phyloP scores from a whole-genome alignment of 2,113 vertebrate genomes.

The Psettodes erumei region DNA sequence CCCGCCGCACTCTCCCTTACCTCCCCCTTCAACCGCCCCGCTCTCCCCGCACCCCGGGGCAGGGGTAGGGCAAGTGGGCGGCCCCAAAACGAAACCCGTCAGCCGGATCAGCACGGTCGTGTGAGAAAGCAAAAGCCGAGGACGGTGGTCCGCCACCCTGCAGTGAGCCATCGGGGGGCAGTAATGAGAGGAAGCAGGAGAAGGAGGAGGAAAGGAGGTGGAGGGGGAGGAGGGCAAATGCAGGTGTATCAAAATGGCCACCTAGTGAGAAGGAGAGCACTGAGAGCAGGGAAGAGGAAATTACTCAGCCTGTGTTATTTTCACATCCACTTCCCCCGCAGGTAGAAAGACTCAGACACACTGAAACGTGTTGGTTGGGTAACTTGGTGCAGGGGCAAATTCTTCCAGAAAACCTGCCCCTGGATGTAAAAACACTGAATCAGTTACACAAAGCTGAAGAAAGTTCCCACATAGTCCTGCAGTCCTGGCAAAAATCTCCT shows the following conservation, averaged over 20 bases:
- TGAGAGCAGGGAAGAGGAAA: constrained; percentile 75
- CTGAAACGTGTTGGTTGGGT: neutral
- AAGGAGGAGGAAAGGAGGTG: constrained; percentile 55
- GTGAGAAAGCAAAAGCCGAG: constrained; percentile 77
- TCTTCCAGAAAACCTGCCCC: constrained; percentile 6
- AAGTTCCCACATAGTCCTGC: neutral
- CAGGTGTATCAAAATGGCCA: constrained; percentile 59
- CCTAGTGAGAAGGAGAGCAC: constrained; percentile 55
- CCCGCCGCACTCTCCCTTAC: constrained; percentile 82
- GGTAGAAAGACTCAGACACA: constrained; percentile 55
- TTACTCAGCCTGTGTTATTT: constrained; percentile 84
- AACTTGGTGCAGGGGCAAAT: neutral
- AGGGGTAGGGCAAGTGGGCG: constrained; percentile 79
- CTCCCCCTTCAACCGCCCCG: constrained; percentile 75
- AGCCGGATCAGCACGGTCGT: constrained; percentile 95
- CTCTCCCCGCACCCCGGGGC: constrained; percentile 82
- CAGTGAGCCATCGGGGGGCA: constrained; percentile 47
- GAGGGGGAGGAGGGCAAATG: constrained; percentile 42
- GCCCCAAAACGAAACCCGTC: constrained; percentile 88
- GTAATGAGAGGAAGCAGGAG: constrained; percentile 56
- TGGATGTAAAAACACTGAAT: neutral
- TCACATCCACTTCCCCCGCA: constrained; percentile 81
- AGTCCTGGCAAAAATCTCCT: constrained; percentile 26
- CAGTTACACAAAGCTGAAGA: constrained; percentile 5
- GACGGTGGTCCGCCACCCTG: constrained; percentile 48